Percentiles rank a stretch among this genome's conserved stretches.
These are phyloP conservation scores for Phoxinus phoxinus DNA, from an alignment of 2,113 vertebrate genomes.

Conservation along the genomic window DNA sequence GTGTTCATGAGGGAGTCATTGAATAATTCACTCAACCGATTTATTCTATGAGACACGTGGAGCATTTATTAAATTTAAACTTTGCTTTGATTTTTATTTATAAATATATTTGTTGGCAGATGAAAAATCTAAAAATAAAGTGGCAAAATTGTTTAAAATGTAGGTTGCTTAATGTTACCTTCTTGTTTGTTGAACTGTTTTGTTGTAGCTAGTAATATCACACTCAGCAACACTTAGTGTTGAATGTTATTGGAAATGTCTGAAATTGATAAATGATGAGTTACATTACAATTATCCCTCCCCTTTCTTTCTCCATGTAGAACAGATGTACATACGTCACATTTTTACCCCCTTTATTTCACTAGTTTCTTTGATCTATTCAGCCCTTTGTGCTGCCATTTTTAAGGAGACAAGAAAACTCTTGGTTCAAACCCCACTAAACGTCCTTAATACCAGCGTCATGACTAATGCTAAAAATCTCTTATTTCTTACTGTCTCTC, in stretches of 20 bases:
- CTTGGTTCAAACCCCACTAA: background rate
- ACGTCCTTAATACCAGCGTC: background rate
- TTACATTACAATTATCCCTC: background rate
- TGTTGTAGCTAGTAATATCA: background rate
- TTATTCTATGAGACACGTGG: background rate
- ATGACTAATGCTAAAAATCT: slow-evolving; percentile 29
- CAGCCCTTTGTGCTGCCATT: background rate
- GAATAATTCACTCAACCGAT: background rate
- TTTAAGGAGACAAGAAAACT: background rate
- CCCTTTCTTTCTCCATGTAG: background rate
- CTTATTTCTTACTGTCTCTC: background rate
- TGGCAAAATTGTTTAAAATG: background rate
- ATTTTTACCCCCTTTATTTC: background rate
- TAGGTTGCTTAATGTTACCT: background rate
- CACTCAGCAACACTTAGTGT: background rate
- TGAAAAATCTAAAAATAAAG: background rate
- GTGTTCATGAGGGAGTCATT: background rate
- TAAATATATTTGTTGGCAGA: background rate
- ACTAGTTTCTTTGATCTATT: background rate
- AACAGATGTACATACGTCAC: background rate
- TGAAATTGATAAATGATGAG: background rate
- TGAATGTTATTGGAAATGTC: background rate
- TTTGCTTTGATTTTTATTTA: background rate
- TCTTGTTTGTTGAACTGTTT: background rate
- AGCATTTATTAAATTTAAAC: too few relatives aligned